Base-by-base conservation (phyloP, 2,888 invertebrate genomes). In the Campoplex nolae region DNA sequence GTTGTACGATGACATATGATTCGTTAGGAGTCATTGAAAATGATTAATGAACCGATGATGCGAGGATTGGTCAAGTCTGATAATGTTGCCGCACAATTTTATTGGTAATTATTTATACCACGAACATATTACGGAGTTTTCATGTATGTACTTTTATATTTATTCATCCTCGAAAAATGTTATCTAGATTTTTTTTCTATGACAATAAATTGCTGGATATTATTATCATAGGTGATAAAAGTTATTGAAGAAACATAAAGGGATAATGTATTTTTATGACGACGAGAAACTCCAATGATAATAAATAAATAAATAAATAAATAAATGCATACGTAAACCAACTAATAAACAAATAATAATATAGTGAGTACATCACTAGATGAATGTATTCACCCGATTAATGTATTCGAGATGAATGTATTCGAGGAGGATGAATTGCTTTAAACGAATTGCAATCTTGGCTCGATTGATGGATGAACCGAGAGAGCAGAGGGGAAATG, bases 121-220 rank as follows among this genome's bases (percentile, higher is more conserved):
- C 16, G 28, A 67, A 28, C 65, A 68, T 68, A 78, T 62, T 51
- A 88, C 84, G 83, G 88, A 87, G 86, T 86, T 89, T 89, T 90
- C 83, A 42, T 78, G 68, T 90, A 88, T 88, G 80, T 70, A 80
- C 78, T 84, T 77, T 42, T 48, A 71, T 71, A 11, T 71, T 71
- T 28, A 32, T 58, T 58, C 11, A 58, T 11, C 13, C 28, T 58
- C 58, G 28, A 58, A 32, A 58, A 58, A 58, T 58, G 32, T 28
- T 58, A 32, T 58, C 58, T 6, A 58, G 13, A 58, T 58, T 58
- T 58, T 58, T 23, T 58, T 28, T 32, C 13, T 3, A 58, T 28
- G 0, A 3, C 28, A 4, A 28, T 28, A 16, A 18, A 16, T 2
- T 18, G 16, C 51, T 48, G 3, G 3, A 48, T 48, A 9, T 42